These are phyloP conservation scores for Silurus meridionalis DNA, from an alignment of 2,113 vertebrate species.

Conservation along the genomic window DNA sequence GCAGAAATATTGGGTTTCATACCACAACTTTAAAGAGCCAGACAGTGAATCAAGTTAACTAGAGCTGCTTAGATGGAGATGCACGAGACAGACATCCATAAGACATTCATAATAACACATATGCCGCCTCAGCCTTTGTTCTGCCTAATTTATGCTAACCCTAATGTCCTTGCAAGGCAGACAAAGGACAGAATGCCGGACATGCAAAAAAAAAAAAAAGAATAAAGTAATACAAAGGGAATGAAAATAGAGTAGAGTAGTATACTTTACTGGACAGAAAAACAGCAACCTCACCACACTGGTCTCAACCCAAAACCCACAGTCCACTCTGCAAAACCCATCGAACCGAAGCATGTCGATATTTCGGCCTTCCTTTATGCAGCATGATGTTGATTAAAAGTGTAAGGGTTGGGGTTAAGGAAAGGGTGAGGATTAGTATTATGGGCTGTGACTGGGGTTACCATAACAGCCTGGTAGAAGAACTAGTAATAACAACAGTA, in stretches of 20 bases:
- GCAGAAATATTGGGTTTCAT: conserved; percentile 64
- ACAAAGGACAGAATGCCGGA: conserved; percentile 62
- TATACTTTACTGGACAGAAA: conserved; percentile 24
- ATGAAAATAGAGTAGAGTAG: background rate
- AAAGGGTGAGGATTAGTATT: conserved; percentile 74
- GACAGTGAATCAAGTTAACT: conserved; percentile 56
- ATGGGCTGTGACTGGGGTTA: conserved; percentile 73
- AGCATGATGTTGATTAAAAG: conserved; percentile 81
- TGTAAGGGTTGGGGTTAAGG: conserved; percentile 77
- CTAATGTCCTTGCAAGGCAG: conserved; percentile 66
- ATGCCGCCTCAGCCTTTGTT: conserved; percentile 66
- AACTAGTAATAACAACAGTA: conserved; percentile 79
- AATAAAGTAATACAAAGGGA: conserved; percentile 21
- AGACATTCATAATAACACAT: conserved; percentile 60
- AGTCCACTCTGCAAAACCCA: conserved; percentile 61
- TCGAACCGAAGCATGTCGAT: conserved; percentile 71
- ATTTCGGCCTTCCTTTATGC: conserved; percentile 70
- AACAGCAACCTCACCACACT: conserved; percentile 52
- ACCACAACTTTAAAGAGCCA: conserved; percentile 64
- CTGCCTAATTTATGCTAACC: conserved; percentile 64
- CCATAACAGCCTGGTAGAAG: conserved; percentile 74
- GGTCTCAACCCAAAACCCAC: conserved; percentile 64
- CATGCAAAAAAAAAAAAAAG: background rate
- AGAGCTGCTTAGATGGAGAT: conserved; percentile 48
- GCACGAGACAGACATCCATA: conserved; percentile 62